These are phyloP conservation scores for Beaufortia kweichowensis DNA, from an alignment of 2,113 vertebrate genomes.

Conservation along the genomic window DNA sequence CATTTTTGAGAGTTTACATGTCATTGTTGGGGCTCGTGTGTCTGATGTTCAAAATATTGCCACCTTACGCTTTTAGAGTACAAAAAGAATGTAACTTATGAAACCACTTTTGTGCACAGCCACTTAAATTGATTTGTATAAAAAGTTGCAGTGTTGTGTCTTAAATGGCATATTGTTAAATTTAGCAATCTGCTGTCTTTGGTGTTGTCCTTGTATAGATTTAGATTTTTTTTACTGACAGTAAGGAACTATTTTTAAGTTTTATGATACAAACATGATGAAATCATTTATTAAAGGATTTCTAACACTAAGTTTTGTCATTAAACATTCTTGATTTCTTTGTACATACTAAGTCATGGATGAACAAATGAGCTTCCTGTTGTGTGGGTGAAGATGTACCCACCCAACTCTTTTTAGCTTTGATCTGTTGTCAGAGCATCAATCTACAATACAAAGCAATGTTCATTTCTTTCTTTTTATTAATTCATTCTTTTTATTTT, in stretches of 20 bases:
- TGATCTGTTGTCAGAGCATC: constrained; percentile 40
- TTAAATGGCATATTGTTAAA: neutral
- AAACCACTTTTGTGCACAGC: neutral
- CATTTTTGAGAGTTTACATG: neutral
- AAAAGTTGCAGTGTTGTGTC: neutral
- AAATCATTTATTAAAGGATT: neutral
- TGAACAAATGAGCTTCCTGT: constrained; percentile 53
- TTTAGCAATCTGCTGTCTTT: too few relatives aligned
- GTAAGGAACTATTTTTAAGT: neutral
- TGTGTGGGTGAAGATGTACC: neutral
- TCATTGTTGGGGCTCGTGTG: neutral
- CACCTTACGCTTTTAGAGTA: neutral
- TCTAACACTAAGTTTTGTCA: neutral
- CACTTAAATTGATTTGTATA: neutral
- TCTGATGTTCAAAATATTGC: neutral
- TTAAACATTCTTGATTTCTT: neutral
- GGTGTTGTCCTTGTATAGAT: neutral
- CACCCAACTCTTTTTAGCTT: neutral
- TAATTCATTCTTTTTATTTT: too few relatives aligned
- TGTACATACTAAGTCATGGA: too few relatives aligned
- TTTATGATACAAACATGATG: neutral
- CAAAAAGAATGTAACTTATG: too few relatives aligned
- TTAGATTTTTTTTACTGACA: neutral
- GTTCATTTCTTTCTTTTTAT: too few relatives aligned
- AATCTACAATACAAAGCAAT: constrained; percentile 25